Base-by-base conservation (phyloP, 2,888 invertebrate genomes). In the Muschampia plurimacula region DNA sequence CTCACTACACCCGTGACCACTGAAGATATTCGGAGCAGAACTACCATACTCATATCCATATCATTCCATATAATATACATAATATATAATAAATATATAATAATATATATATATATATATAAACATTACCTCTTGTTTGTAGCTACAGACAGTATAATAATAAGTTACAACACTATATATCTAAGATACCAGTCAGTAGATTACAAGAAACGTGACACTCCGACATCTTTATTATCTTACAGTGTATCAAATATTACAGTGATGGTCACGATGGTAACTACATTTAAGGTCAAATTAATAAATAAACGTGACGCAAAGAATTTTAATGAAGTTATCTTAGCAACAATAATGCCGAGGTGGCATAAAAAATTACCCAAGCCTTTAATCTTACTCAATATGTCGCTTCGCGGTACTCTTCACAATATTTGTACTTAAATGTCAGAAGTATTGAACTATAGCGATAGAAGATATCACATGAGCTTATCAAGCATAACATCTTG, bases 401-500 rank as follows among this genome's bases (percentile, higher is more conserved):
- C 49, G 13, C 28, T 67, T 57, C 52, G 15, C 52, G 15, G 52
- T 52, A 44, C 8, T 9, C 55, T 67, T 41, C 39, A 57, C 55
- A 67, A 67, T 55, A 39, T 55, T 39, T 7, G 39, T 44, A 52
- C 12, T 49, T 36, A 71, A 71, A 71, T 66, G 71, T 71, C 71
- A 71, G 39, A 60, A 49, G 66, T 15, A 52, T 71, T 71, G 39
- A 71, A 71, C 59, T 71, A 66, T 39, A 71, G 71, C 39, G 36
- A 59, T 65, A 65, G 65, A 71, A 71, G 65, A 59, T 59, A 59
- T 65, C 59, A 65, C 49, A 71, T 71, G 65, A 49, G 22, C 49
- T 60, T 66, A 49, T 66, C 60, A 66, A 60, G 71, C 71, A 60
- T 59, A 71, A 71, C 66, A 66, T 66, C 65, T 71, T 71, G 49